Evolutionary conservation across 2,113 vertebrate genomes (phyloP), one percentile per base, ranked within the genome.

Genomic region (Crotalus helleri): DNA sequence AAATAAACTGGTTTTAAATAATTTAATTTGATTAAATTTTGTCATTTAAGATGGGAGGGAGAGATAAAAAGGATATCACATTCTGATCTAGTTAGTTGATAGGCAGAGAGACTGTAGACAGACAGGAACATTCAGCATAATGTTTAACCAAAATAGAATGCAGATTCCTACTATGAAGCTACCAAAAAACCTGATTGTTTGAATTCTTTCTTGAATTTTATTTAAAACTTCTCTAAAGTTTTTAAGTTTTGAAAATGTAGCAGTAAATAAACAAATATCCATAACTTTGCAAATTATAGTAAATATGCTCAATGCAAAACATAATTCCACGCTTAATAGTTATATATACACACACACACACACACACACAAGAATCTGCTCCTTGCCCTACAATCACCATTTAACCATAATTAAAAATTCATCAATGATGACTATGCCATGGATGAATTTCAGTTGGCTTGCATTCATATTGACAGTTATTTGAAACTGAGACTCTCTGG

Each of bases 101-200:
- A 91, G 57, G 12, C 39, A 49, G n/a, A 26, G 46, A 46, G 23
- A 57, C 88, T 91, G 93, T 91, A 93, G 13, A 15, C 17, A 51
- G 33, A 29, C 55, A 53, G 57, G n/a, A 55, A 90, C 33, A 95
- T 58, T 92, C 91, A 91, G 94, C 49, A 94, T 6, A 44, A 17
- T 57, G 29, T 49, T 51, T 64, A 39, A 90, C 12, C 74, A 81
- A 49, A 61, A 13, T 23, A 87, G 55, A 26, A 24, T 81, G 55
- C 39, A 81, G 10, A 23, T 15, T 58, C 33, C 33, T 49, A 12
- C 15, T 87, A 53, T n/a, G 53, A 90, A 53, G 26, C 23, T 44
- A 64, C 55, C 33, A 9, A 57, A 26, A 39, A 93, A 87, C 19
- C n/a, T 46, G 39, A 58, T 33, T 19, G 39, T 93, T 93, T 88